Evolutionary conservation across 2,888 invertebrate genomes (phyloP), one percentile per base, ranked within the genome.

Genomic region (Crepidodera aurea): DNA sequence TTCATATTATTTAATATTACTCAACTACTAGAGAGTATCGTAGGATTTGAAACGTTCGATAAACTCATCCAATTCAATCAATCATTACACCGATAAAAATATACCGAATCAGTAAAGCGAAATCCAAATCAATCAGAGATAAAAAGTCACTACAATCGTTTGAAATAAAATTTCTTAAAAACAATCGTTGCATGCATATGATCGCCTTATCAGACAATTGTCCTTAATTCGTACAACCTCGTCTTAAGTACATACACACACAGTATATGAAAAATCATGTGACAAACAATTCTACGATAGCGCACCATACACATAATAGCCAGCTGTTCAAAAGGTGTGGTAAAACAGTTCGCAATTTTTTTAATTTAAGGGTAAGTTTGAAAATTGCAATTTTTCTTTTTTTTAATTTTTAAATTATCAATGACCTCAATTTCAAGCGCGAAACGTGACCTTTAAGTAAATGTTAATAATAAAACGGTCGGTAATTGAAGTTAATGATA

Each of bases 211-310:
- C 60, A 16, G 13, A 56, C 62, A 61, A 65, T 65, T 65, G 62
- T 56, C 44, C 44, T 48, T 56, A 56, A 56, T 56, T 56, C 62
- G 53, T 59, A 53, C 40, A 53, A 60, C 59, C 59, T 65, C 61
- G 59, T 63, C 61, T 66, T 63, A 61, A 63, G 50, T 58, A 57
- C 54, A 57, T 64, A 66, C 65, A 66, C 51, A 63, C 62, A 54
- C 39, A 32, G 48, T 59, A 58, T 58, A 48, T 27, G 19, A 29
- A 64, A 62, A 66, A 66, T 61, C 66, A 66, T 66, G 66, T 66
- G 66, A 66, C 55, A 18, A 32, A 10, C 44, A 19, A 54, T 46
- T 55, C 25, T 2, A 27, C 16, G 40, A 16, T 54, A 27, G 12
- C 29, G 16, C 27, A 32, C n/a, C 54, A 18, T 44, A 44, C 44